These are phyloP conservation scores for Campoplex capitator DNA, from an alignment of 2,888 invertebrate species.

Conservation along the genomic window DNA sequence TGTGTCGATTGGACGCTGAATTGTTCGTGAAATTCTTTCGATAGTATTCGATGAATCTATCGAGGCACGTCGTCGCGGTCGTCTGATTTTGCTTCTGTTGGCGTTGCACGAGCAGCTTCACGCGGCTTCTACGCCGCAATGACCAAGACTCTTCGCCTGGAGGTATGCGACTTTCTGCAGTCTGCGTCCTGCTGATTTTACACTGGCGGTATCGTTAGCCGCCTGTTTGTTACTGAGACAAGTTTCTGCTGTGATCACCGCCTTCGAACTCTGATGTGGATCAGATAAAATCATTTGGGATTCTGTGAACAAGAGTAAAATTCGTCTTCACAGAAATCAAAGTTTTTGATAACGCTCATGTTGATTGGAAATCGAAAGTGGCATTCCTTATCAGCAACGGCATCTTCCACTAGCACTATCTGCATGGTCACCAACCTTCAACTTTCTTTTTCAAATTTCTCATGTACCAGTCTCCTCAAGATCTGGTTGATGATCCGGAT, in stretches of 20 bases:
- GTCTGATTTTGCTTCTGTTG: conserved; percentile 62
- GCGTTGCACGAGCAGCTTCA: conserved; percentile 46
- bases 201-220: conserved; percentile 79
- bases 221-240: conserved; percentile 74
- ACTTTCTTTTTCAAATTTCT: not conserved
- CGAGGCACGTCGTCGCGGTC: conserved; percentile 82
- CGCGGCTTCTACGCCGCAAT: conserved; percentile 60
- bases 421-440: too few species aligned
- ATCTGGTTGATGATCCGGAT: not conserved
- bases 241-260: conserved; percentile 30
- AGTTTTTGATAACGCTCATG: not conserved
- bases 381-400: not conserved
- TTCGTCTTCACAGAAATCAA: not conserved
- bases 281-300: not conserved
- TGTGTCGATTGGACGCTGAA: conserved; percentile 83
- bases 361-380: not conserved
- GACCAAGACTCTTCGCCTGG: conserved; percentile 37
- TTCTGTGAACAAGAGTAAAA: not conserved
- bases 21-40: conserved; percentile 84
- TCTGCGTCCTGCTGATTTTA: conserved; percentile 33
- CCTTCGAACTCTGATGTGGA: not conserved
- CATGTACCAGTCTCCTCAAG: not conserved
- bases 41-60: conserved; percentile 85
- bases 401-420: too few species aligned
- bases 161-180: conserved; percentile 57